These are phyloP conservation scores for Drosophila sechellia DNA, from an alignment of 1,140 invertebrate genomes.

Conservation along the genomic window DNA sequence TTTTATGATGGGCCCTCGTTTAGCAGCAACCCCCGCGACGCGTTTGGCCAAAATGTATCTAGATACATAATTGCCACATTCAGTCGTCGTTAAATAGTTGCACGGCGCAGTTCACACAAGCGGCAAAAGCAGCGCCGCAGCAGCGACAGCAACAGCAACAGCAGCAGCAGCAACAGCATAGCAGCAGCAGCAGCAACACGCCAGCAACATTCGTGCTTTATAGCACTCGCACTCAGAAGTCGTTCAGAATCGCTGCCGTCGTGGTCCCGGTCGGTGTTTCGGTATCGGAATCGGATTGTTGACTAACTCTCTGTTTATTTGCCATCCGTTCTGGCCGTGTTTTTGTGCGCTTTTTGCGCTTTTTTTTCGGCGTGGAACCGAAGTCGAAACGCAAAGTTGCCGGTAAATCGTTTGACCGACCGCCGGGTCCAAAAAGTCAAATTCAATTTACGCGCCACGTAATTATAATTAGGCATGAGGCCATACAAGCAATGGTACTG, in stretches of 20 bases:
- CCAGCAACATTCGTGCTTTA: slow-evolving; percentile 74
- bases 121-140: slow-evolving; percentile 16
- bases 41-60: slow-evolving; percentile 84
- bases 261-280: slow-evolving; percentile 67
- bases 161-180: slow-evolving; percentile 28
- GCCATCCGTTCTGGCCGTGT: slow-evolving; percentile 33
- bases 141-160: slow-evolving; percentile 28
- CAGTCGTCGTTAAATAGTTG: slow-evolving; percentile 85
- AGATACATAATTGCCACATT: slow-evolving; percentile 85
- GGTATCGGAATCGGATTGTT: slow-evolving; percentile 58
- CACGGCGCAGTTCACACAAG: slow-evolving; percentile 80
- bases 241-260: slow-evolving; percentile 78
- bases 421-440: slow-evolving; percentile 24
- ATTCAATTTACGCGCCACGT: slow-evolving; percentile 65
- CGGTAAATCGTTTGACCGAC: slow-evolving; percentile 33
- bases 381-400: slow-evolving; percentile 1
- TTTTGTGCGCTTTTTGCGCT: slow-evolving; percentile 12
- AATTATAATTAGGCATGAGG: slow-evolving; percentile 63
- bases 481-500: slow-evolving; percentile 49
- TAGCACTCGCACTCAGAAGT: slow-evolving; percentile 75
- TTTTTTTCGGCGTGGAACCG: not conserved
- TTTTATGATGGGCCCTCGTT: slow-evolving; percentile 81
- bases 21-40: slow-evolving; percentile 76
- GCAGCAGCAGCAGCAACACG: slow-evolving; percentile 38
- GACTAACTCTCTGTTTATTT: slow-evolving; percentile 29